Percentiles rank a stretch among this genome's conserved stretches.
phyloP scores from a whole-genome alignment of 2,113 vertebrate genomes.

The Takifugu flavidus region DNA sequence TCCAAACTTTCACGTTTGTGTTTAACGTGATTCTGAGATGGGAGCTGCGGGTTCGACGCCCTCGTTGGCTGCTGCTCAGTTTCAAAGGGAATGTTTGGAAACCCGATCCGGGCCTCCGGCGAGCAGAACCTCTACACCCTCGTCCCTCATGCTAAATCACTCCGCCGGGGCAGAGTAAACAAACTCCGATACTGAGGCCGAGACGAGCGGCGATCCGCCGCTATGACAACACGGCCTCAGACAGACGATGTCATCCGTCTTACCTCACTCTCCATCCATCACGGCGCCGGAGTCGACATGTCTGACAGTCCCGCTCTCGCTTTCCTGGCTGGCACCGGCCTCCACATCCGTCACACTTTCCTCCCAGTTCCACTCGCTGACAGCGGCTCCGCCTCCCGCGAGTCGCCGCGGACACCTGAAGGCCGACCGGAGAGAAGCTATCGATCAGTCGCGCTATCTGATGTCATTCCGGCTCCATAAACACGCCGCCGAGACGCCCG shows the following conservation, averaged over 20 bases:
- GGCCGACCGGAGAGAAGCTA: slow-evolving; percentile 34
- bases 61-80: slow-evolving; percentile 55
- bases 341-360: slow-evolving; percentile 64
- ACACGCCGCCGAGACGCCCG: slow-evolving; percentile 31
- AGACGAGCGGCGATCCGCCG: slow-evolving; percentile 66
- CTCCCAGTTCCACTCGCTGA: slow-evolving; percentile 38
- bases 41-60: background rate
- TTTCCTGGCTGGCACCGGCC: slow-evolving; percentile 65
- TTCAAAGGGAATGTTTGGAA: slow-evolving; percentile 78
- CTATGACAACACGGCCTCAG: slow-evolving; percentile 72
- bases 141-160: slow-evolving; percentile 72
- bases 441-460: slow-evolving; percentile 64
- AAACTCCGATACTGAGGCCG: slow-evolving; percentile 73
- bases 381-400: slow-evolving; percentile 21
- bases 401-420: slow-evolving; percentile 54
- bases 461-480: slow-evolving; percentile 56
- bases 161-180: slow-evolving; percentile 74
- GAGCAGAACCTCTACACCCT: slow-evolving; percentile 54
- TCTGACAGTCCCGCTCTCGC: slow-evolving; percentile 77
- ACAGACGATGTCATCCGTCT: slow-evolving; percentile 77
- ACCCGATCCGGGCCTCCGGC: slow-evolving; percentile 63
- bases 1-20: too few species aligned
- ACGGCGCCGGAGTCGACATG: slow-evolving; percentile 74
- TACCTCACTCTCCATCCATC: slow-evolving; percentile 78
- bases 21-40: too few species aligned